A percentile compares a stretch with the other conserved stretches of the same genome.
These are phyloP conservation scores for Herpetotheres cachinnans DNA, from an alignment of 2,113 vertebrate species.

Conservation along the genomic window DNA sequence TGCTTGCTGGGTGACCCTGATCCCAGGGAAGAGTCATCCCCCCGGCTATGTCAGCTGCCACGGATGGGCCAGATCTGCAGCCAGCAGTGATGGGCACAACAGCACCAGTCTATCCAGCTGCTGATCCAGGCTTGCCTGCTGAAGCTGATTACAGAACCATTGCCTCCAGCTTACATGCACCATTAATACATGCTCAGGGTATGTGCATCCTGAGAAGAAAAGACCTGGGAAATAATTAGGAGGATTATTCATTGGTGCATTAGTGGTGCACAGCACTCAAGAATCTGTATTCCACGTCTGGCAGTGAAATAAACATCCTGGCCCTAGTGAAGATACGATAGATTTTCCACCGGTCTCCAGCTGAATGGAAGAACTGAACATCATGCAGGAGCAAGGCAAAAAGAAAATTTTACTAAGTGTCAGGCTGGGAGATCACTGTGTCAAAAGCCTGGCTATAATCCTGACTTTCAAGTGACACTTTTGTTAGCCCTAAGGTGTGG, in stretches of 20 bases:
- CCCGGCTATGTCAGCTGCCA: neutral
- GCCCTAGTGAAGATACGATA: neutral
- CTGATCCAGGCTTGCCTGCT: neutral
- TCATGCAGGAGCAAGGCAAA: neutral
- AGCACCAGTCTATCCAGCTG: neutral
- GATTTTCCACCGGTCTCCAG: neutral
- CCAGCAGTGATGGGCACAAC: neutral
- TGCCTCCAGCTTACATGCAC: neutral
- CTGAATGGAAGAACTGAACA: neutral
- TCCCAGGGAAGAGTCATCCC: neutral
- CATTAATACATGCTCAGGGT: neutral
- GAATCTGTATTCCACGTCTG: neutral
- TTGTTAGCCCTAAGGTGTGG: neutral
- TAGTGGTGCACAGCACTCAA: neutral
- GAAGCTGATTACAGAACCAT: neutral
- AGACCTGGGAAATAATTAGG: neutral
- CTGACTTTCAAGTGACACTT: neutral
- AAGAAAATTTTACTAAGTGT: neutral
- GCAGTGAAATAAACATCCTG: neutral
- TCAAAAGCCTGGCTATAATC: neutral
- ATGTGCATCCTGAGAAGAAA: neutral
- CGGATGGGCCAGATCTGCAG: neutral
- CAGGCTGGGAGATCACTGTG: accelerated
- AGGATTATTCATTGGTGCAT: neutral
- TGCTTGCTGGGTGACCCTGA: neutral